These are phyloP conservation scores for Drosophila merina DNA, from an alignment of 2,888 invertebrate species.

Conservation along the genomic window DNA sequence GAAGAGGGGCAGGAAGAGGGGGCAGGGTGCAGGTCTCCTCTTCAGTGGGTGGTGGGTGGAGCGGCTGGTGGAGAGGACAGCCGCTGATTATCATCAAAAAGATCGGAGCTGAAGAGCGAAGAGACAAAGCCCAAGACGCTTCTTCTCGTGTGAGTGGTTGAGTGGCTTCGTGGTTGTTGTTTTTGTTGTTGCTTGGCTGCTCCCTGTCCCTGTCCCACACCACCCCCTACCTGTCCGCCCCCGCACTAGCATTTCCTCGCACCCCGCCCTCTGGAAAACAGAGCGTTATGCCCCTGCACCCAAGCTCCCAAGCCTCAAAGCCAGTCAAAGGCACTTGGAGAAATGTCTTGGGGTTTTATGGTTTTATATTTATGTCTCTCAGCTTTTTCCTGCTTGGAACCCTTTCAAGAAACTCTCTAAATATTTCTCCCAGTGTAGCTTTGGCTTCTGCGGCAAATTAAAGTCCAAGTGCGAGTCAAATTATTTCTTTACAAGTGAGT, in stretches of 20 bases:
- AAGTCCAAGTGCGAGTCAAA: slow-evolving; percentile 82
- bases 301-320: slow-evolving; percentile 28
- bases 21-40: too few relatives aligned
- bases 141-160: slow-evolving; percentile 65
- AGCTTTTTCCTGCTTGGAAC: too few relatives aligned
- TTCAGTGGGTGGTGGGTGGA: slow-evolving; percentile 2
- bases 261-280: slow-evolving; percentile 53
- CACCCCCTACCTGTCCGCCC: slow-evolving; percentile 9
- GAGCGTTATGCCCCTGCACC: slow-evolving; percentile 75
- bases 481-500: slow-evolving; percentile 80
- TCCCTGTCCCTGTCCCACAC: neutral
- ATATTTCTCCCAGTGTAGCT: slow-evolving; percentile 36
- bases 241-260: slow-evolving; percentile 3
- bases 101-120: slow-evolving; percentile 68
- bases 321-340: neutral
- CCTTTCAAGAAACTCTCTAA: too few relatives aligned
- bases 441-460: slow-evolving; percentile 73
- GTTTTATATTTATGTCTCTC: neutral
- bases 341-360: neutral
- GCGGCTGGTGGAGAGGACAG: slow-evolving; percentile 52
- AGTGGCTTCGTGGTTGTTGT: slow-evolving; percentile 34
- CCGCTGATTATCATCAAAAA: slow-evolving; percentile 76
- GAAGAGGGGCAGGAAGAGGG: neutral
- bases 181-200: neutral
- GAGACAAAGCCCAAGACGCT: slow-evolving; percentile 70